A percentile compares a stretch with the other conserved stretches of the same genome.
phyloP scores from a whole-genome alignment of 1,140 invertebrate species.

The Diorhabda elongata region DNA sequence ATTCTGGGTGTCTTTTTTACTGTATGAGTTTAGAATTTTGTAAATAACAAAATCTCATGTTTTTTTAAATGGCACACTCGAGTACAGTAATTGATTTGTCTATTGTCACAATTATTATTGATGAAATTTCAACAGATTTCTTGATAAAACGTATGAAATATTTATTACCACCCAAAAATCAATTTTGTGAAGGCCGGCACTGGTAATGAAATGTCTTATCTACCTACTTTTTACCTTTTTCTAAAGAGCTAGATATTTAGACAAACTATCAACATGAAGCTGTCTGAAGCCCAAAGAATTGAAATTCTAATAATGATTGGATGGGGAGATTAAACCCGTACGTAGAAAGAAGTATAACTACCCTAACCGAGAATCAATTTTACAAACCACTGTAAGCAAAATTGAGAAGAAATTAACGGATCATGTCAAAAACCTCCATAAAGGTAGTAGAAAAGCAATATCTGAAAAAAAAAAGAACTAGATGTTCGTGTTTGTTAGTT shows the following conservation, averaged over 20 bases:
- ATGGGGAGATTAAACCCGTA: conserved; percentile 18
- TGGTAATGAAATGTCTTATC: neutral
- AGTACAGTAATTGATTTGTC: neutral
- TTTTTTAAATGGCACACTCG: no score
- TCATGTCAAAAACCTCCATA: conserved; percentile 9
- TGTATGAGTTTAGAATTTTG: no score
- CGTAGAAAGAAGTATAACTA: conserved; percentile 17
- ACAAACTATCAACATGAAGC: neutral
- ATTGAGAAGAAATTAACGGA: conserved; percentile 11
- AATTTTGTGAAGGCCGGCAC: neutral
- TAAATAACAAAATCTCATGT: no score
- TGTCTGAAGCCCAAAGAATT: conserved; percentile 36
- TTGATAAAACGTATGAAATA: neutral
- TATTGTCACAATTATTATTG: neutral
- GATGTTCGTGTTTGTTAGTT: neutral
- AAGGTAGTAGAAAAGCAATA: neutral
- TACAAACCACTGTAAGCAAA: conserved; percentile 10
- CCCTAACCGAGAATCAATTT: conserved; percentile 11
- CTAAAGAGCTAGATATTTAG: neutral
- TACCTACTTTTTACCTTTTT: neutral
- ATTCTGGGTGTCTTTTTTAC: no score
- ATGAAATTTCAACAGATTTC: neutral
- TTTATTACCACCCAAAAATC: neutral
- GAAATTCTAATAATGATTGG: conserved; percentile 23
- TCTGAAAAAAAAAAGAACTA: neutral